These are phyloP conservation scores for Onychomys leucogaster DNA, from an alignment of 2,797 vertebrate species.

Conservation along the genomic window DNA sequence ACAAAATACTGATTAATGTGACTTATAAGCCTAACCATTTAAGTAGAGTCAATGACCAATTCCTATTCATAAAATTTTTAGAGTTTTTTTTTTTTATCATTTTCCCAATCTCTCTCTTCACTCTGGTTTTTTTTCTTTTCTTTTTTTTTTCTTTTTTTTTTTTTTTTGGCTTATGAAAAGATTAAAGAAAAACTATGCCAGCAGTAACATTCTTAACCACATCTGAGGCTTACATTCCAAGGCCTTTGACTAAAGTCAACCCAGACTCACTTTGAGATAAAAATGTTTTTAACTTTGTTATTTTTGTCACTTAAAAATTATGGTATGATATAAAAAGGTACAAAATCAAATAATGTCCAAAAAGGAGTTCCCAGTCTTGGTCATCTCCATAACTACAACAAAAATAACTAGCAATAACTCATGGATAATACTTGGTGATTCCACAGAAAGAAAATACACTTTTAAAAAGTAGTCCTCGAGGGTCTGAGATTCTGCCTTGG, in stretches of 20 bases:
- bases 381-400: constrained; percentile 42
- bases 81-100: constrained; percentile 51
- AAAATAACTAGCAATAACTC: constrained; percentile 66
- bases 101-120: constrained; percentile 48
- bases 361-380: constrained; percentile 44
- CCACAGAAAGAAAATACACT: constrained; percentile 32
- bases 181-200: constrained; percentile 53
- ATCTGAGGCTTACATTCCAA: constrained; percentile 68
- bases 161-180: constrained; percentile 16
- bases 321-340: constrained; percentile 54
- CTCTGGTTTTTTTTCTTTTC: not conserved
- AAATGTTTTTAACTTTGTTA: constrained; percentile 61
- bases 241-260: constrained; percentile 45
- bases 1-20: constrained; percentile 81
- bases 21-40: constrained; percentile 70
- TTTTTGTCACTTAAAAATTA: constrained; percentile 65
- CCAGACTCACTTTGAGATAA: constrained; percentile 44
- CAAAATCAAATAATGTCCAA: constrained; percentile 56
- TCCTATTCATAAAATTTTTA: constrained; percentile 61
- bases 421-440: not conserved
- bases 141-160: constrained; percentile 41
- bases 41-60: constrained; percentile 66
- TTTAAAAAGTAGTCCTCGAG: not conserved
- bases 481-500: constrained; percentile 25
- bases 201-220: constrained; percentile 56